Evolutionary conservation across 1,140 invertebrate species (phyloP), one percentile per base, ranked within the genome.

Genomic region (Heliconius eleuchia): DNA sequence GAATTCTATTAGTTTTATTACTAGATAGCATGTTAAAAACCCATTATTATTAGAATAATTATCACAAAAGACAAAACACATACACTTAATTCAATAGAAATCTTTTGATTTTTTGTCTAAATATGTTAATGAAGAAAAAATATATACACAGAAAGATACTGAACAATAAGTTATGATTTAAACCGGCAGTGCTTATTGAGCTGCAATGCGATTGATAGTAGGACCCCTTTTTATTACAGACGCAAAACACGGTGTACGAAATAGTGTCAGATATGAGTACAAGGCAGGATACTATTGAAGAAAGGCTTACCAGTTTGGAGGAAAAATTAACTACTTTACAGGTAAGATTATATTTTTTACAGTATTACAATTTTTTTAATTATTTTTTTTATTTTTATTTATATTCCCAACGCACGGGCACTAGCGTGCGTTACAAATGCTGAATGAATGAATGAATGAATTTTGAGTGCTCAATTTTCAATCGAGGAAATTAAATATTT

Each of bases 191-290:
- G 82, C 83, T 82, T 60, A 88, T 86, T 85, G 93, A 90, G 91
- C 94, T 88, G 88, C 92, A 94, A 95, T 91, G 86, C 94, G 89
- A 95, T 94, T 95, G 89, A 95, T 91, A 92, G 89, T 90, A 95
- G 93, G 92, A 95, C 92, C 94, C 94, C 87, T 94, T 95, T 90
- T 83, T 95, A 84, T 97, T 96, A 74, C 96, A 99, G 99, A 99
- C 98, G 74, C 99, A 99, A 96, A 99, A 98, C 89, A 98, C 98
- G 19, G 98, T 99, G 73, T 99, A 99, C 93, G 99, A 99, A 95
- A 98, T 99, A 86, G 98, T 99, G 71, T 98, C 98, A 27, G 99
- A 99, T 87, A 98, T 99, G 97, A 98, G 97, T 91, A 96, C 97
- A 66, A 96, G 98, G 77, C 98, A 99, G 91, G 97, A 98, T 89